These are phyloP conservation scores for Belgica antarctica DNA, from an alignment of 2,888 invertebrate genomes.

Conservation along the genomic window DNA sequence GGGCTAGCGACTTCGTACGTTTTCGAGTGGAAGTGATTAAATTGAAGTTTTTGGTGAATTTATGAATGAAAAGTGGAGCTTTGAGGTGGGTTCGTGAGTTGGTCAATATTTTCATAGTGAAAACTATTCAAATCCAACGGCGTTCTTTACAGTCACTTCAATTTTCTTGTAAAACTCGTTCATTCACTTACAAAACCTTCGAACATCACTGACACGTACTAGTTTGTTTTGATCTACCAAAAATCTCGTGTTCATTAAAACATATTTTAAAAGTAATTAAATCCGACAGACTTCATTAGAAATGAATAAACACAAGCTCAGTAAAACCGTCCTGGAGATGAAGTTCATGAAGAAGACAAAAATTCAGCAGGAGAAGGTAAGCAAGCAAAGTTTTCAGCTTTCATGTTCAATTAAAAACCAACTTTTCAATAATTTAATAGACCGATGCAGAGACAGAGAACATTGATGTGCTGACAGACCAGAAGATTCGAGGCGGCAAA, in stretches of 20 bases:
- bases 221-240: neutral
- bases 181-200: neutral
- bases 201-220: neutral
- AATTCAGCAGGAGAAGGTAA: constrained; percentile 36
- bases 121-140: no score
- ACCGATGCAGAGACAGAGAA: constrained; percentile 32
- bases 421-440: neutral
- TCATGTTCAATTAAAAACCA: no score
- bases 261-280: neutral
- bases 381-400: no score
- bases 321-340: constrained; percentile 36
- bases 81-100: no score
- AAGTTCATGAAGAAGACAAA: constrained; percentile 41
- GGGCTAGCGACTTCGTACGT: neutral
- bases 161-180: neutral
- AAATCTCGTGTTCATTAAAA: neutral
- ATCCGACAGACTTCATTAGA: neutral
- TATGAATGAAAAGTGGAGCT: constrained; percentile 8
- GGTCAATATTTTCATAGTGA: neutral
- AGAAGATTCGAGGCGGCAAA: constrained; percentile 20
- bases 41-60: neutral
- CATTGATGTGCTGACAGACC: constrained; percentile 31
- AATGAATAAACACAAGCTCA: constrained; percentile 39
- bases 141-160: neutral
- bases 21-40: neutral